Conservation (phyloP, 2,113 vertebrate species). For the Dendropsophus ebraccatus region DNA sequence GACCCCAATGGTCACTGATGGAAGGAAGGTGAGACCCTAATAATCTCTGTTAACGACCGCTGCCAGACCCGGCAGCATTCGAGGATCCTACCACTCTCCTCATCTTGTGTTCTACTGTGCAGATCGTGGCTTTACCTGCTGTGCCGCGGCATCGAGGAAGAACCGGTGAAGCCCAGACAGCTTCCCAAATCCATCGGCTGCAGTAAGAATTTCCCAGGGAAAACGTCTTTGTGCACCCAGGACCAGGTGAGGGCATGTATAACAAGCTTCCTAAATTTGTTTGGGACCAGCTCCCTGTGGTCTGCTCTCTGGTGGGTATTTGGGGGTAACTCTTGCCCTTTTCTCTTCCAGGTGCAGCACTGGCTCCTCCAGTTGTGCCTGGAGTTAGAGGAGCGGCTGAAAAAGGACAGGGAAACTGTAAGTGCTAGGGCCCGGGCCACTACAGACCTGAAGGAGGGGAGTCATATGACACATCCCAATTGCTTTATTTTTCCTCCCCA, state of each 20-base stretch:
- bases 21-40: too few species aligned
- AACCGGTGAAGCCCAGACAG: constrained; percentile 90
- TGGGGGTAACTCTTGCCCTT: background rate
- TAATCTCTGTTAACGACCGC: too few species aligned
- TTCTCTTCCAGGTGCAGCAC: constrained; percentile 82
- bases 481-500: constrained; percentile 62
- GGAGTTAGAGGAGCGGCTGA: constrained; percentile 91
- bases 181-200: constrained; percentile 93
- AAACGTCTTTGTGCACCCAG: constrained; percentile 79
- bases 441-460: too few species aligned
- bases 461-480: background rate
- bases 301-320: too few species aligned
- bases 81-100: too few species aligned
- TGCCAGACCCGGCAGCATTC: too few species aligned
- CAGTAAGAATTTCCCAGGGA: constrained; percentile 94
- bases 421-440: constrained; percentile 59
- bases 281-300: too few species aligned
- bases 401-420: constrained; percentile 88
- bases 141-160: constrained; percentile 93
- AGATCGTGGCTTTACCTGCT: constrained; percentile 88
- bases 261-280: too few species aligned
- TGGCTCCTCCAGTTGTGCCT: constrained; percentile 93
- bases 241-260: constrained; percentile 84
- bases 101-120: background rate
- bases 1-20: too few species aligned